Base-by-base conservation (phyloP, 2,113 vertebrate species). In the Indicator maculatus region DNA sequence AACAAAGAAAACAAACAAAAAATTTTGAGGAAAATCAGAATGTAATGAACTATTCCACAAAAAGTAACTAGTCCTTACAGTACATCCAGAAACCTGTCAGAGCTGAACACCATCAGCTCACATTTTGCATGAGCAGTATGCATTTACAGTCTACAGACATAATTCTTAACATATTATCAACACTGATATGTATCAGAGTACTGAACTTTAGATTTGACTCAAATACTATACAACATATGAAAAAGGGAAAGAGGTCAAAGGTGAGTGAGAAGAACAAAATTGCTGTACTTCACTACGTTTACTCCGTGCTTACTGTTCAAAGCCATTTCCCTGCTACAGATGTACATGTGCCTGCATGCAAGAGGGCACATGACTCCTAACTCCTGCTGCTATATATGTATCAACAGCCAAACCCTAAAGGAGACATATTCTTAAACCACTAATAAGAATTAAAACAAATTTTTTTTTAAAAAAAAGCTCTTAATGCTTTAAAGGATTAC, bases 81-180 rank as follows among this genome's bases (percentile, higher is more conserved):
- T 58, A 86, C 79, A 74, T 69, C 85, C 76, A 93, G 69, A 87
- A 96, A 83, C 65, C 56, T 88, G 72, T 67, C 93, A 94, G 53
- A 88, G 86, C 24, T 27, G 36, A 71, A 56, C 91, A 70, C 55
- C 23, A 17, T 36, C 86, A 53, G 64, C 64, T 92, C 64, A 77
- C 38, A 63, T 11, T 47, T 60, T 47, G 44, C 67, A 78, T 0
- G 8, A 90, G 24, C 84, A 81, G 60, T 11, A 88, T 12, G 2
- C 20, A 21, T 45, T 82, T 58, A 31, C 41, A 69, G 19, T 80
- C 83, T 53, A 86, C 15, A 60, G 61, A 58, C 50, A 28, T 83
- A 80, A 53, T 89, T 89, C 58, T 78, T 67, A 87, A 56, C 31
- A 41, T 56, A 73, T 44, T 63, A 80, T 64, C 27, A 44, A n/a